These are phyloP conservation scores for Ectemnius lituratus DNA, from an alignment of 2,888 invertebrate genomes.

Conservation along the genomic window DNA sequence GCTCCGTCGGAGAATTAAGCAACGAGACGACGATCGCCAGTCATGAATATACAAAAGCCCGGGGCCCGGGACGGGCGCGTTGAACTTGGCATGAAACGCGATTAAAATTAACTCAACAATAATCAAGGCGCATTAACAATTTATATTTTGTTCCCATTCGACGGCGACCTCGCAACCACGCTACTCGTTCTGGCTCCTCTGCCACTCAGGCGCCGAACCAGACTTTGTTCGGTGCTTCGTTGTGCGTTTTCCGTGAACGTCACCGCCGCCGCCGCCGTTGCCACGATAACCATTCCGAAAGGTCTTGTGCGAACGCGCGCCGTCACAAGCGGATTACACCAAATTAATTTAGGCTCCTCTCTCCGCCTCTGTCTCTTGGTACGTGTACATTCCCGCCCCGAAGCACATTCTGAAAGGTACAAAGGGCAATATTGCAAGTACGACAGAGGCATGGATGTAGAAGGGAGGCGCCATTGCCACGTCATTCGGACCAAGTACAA, in stretches of 20 bases:
- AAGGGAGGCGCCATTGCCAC: too few species aligned
- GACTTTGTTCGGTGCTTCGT: neutral
- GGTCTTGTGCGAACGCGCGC: slow-evolving; percentile 24
- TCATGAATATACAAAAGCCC: slow-evolving; percentile 53
- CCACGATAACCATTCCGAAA: neutral
- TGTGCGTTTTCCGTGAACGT: slow-evolving; percentile 31
- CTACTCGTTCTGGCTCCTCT: too few species aligned
- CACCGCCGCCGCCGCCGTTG: slow-evolving; percentile 11
- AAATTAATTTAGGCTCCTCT: neutral
- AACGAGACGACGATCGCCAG: slow-evolving; percentile 43
- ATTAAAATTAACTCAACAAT: slow-evolving; percentile 57
- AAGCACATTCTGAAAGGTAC: too few species aligned
- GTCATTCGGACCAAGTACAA: too few species aligned
- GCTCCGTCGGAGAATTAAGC: slow-evolving; percentile 39
- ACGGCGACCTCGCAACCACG: neutral
- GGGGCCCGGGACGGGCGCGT: slow-evolving; percentile 30
- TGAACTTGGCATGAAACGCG: slow-evolving; percentile 49
- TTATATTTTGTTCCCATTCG: slow-evolving; percentile 39
- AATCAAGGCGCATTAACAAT: slow-evolving; percentile 50
- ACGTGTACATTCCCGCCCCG: too few species aligned
- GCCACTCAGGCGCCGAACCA: neutral
- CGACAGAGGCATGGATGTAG: too few species aligned
- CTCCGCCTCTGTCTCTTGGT: too few species aligned
- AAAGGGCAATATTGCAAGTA: too few species aligned
- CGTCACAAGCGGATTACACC: slow-evolving; percentile 11